Evolutionary conservation across 1,140 invertebrate species (phyloP).

Genomic region (Philopotamus ludificatus): DNA sequence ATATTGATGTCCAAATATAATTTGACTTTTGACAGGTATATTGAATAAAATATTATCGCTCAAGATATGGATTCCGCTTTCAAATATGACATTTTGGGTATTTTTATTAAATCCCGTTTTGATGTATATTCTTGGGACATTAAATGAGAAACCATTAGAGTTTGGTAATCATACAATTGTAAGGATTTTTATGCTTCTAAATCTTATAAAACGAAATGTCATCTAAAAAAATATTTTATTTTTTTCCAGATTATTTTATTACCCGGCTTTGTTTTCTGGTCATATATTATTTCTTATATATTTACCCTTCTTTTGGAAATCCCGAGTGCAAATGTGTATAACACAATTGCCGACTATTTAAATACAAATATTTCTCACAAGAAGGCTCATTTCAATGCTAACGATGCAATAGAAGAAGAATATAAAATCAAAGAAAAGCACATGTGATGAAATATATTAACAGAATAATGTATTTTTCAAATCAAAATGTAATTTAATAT

Average conservation of each 20-base stretch:
- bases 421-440: too few relatives aligned
- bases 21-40: too few relatives aligned
- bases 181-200: not conserved
- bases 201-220: not conserved
- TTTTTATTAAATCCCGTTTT: slow-evolving; percentile 57
- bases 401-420: too few relatives aligned
- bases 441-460: too few relatives aligned
- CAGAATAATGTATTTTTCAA: too few relatives aligned
- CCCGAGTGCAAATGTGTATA: too few relatives aligned
- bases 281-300: slow-evolving; percentile 10
- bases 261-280: slow-evolving; percentile 13
- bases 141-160: not conserved
- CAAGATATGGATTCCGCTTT: slow-evolving; percentile 52
- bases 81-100: slow-evolving; percentile 53
- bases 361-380: too few relatives aligned
- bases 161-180: not conserved
- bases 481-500: too few relatives aligned
- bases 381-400: too few relatives aligned
- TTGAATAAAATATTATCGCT: slow-evolving; percentile 51
- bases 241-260: slow-evolving; percentile 14
- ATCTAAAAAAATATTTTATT: slow-evolving; percentile 31
- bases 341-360: too few relatives aligned
- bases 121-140: slow-evolving; percentile 13
- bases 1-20: too few relatives aligned
- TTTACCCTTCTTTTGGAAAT: not conserved